Percentiles rank a stretch among this genome's conserved stretches.
Evolutionary conservation across 1,140 invertebrate species (phyloP).

Genomic region (Bombyx mandarina): DNA sequence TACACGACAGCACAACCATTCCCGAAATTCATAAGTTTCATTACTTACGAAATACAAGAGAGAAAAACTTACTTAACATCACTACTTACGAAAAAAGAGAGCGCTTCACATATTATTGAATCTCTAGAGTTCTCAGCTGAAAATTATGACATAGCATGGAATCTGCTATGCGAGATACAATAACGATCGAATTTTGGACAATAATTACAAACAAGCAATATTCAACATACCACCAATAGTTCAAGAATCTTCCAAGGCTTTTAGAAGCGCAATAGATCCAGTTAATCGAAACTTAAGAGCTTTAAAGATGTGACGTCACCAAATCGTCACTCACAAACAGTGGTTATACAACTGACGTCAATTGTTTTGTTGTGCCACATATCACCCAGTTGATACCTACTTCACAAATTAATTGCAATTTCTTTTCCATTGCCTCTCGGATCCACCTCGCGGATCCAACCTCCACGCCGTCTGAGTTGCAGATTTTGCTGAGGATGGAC

Average conservation of each 20-base stretch:
- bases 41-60: too few species aligned
- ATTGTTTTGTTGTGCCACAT: constrained; percentile 25
- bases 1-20: too few species aligned
- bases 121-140: constrained; percentile 6
- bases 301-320: too few species aligned
- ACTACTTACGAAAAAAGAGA: too few species aligned
- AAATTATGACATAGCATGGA: constrained; percentile 15
- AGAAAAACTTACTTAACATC: too few species aligned
- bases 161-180: constrained; percentile 14
- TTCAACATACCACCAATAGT: constrained; percentile 1
- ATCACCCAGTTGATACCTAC: constrained; percentile 23
- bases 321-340: too few species aligned
- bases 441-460: constrained; percentile 25
- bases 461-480: constrained; percentile 1
- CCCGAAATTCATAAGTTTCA: too few species aligned
- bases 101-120: too few species aligned
- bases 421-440: constrained; percentile 17
- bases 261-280: too few species aligned
- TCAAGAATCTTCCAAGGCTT: too few species aligned
- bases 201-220: constrained; percentile 16
- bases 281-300: too few species aligned
- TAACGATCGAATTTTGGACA: constrained; percentile 14
- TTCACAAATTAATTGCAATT: background rate
- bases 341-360: constrained; percentile 2
- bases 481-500: constrained; percentile 6